phyloP scores from a whole-genome alignment of 2,113 vertebrate genomes.

The Neodontobutis hainanensis region DNA sequence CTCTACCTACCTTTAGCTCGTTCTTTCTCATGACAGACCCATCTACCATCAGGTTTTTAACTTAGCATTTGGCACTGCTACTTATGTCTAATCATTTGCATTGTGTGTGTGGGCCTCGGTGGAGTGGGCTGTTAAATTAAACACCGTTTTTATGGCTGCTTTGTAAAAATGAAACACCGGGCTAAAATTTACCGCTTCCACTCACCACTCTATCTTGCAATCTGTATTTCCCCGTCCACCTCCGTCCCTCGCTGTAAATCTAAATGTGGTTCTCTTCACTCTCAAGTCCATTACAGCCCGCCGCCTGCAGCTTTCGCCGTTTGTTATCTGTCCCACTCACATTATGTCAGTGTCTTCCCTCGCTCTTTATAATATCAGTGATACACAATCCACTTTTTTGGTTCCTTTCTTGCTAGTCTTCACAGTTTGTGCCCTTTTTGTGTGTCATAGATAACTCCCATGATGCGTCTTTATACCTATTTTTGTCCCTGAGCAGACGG shows the following conservation, averaged over 20 bases:
- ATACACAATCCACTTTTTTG: slow-evolving; percentile 58
- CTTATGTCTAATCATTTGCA: slow-evolving; percentile 11
- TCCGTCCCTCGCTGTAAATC: slow-evolving; percentile 62
- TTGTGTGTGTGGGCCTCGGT: slow-evolving; percentile 15
- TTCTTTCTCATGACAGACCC: too few relatives aligned
- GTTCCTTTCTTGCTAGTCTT: background rate
- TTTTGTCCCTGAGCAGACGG: slow-evolving; percentile 20
- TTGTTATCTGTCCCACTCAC: slow-evolving; percentile 67
- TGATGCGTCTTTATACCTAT: slow-evolving; percentile 20
- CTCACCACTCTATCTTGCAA: slow-evolving; percentile 60
- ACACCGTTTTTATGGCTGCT: slow-evolving; percentile 55
- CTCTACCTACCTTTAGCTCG: too few relatives aligned
- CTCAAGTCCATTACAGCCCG: slow-evolving; percentile 69
- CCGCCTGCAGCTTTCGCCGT: slow-evolving; percentile 64
- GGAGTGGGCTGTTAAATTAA: slow-evolving; percentile 58
- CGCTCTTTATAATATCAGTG: slow-evolving; percentile 60
- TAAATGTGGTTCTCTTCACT: slow-evolving; percentile 65
- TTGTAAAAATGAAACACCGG: slow-evolving; percentile 57
- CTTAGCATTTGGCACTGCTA: background rate
- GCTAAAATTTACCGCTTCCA: slow-evolving; percentile 66
- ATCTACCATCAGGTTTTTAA: background rate
- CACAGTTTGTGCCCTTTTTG: background rate
- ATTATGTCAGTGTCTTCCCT: slow-evolving; percentile 57
- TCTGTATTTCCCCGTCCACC: slow-evolving; percentile 48
- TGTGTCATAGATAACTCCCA: slow-evolving; percentile 5